These are phyloP conservation scores for Meloidogyne exigua DNA, from an alignment of 1,140 invertebrate genomes.

Conservation along the genomic window DNA sequence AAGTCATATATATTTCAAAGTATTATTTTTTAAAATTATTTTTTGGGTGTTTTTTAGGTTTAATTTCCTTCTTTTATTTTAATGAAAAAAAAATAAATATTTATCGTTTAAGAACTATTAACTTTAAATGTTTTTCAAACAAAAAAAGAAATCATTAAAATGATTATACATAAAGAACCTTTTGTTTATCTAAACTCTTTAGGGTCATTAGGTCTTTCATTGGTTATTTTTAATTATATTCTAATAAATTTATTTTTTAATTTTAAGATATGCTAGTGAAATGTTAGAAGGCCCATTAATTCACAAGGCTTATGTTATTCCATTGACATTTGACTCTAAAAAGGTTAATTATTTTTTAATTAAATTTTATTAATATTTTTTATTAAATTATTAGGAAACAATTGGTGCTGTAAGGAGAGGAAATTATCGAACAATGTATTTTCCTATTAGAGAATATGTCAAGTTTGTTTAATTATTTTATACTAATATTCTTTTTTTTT, in stretches of 20 bases:
- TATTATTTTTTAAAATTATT: not conserved
- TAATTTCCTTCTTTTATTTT: too few species aligned
- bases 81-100: too few species aligned
- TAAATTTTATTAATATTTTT: not conserved
- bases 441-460: not conserved
- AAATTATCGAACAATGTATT: not conserved
- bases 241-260: not conserved
- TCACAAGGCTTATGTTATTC: constrained; percentile 15
- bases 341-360: not conserved
- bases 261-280: constrained; percentile 7
- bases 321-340: constrained; percentile 8
- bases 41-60: not conserved
- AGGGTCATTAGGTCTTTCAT: too few species aligned
- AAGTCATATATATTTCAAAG: constrained; percentile 9
- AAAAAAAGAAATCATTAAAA: too few species aligned
- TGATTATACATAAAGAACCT: too few species aligned
- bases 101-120: too few species aligned
- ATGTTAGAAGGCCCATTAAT: constrained; percentile 11
- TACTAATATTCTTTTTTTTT: not conserved
- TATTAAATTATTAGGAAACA: not conserved
- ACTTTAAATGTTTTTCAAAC: too few species aligned
- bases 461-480: constrained; percentile 7
- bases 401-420: constrained; percentile 16
- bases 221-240: not conserved
- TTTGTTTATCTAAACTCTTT: too few species aligned